These are phyloP conservation scores for Papilio elwesi DNA, from an alignment of 2,888 invertebrate genomes.

Conservation along the genomic window DNA sequence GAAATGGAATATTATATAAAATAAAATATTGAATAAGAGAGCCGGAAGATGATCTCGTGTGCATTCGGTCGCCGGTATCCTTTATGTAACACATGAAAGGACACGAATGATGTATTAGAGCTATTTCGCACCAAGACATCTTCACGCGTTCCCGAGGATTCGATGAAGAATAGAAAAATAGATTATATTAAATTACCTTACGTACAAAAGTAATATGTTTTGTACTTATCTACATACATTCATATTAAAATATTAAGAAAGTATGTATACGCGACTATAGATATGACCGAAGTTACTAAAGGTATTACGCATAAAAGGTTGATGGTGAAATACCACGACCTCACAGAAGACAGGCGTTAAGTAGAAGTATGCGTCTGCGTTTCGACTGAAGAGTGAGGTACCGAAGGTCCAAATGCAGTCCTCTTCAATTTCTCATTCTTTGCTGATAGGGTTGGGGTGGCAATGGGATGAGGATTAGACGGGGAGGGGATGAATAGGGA, in stretches of 20 bases:
- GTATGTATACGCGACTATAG: not conserved
- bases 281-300: no score
- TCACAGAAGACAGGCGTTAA: no score
- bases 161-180: conserved; percentile 5
- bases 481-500: not conserved
- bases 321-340: no score
- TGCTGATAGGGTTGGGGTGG: no score
- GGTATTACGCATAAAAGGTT: no score
- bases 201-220: not conserved
- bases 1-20: conserved; percentile 11
- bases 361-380: no score
- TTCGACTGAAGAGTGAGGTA: no score
- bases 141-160: conserved; percentile 20
- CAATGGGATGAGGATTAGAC: no score
- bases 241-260: not conserved
- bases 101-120: conserved; percentile 20
- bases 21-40: conserved; percentile 4
- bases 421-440: no score
- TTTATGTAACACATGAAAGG: conserved; percentile 24
- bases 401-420: no score
- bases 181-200: conserved; percentile 2
- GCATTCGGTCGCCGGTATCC: conserved; percentile 5
- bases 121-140: conserved; percentile 16
- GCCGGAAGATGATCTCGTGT: conserved; percentile 1
- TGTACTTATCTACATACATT: not conserved